These are phyloP conservation scores for Fregata magnificens DNA, from an alignment of 2,113 vertebrate species.

Conservation along the genomic window DNA sequence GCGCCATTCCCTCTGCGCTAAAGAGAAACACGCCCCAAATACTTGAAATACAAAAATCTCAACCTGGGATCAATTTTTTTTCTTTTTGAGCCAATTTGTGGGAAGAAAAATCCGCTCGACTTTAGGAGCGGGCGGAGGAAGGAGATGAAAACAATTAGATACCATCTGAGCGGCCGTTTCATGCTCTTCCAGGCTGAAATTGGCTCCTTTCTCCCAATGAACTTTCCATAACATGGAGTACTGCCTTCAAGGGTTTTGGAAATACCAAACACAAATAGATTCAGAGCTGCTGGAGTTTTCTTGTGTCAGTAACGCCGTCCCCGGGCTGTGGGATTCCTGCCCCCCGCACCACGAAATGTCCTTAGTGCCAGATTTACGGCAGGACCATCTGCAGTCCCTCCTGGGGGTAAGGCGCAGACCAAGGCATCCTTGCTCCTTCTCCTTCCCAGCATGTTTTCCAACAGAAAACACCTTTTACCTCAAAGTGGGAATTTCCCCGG, in stretches of 20 bases:
- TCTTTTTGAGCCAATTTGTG: not conserved
- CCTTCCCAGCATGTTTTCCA: not conserved
- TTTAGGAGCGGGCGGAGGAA: not conserved
- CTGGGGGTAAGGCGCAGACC: not conserved
- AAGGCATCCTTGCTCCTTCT: not conserved
- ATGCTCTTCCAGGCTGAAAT: not conserved
- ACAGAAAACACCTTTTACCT: not conserved
- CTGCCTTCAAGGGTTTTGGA: not conserved
- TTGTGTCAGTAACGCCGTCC: rapidly evolving
- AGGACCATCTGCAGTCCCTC: not conserved
- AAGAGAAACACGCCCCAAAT: not conserved
- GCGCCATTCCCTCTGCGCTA: not conserved
- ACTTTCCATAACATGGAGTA: not conserved
- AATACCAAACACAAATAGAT: not conserved
- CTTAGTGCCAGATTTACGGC: not conserved
- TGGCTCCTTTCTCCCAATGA: not conserved
- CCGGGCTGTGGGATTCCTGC: not conserved
- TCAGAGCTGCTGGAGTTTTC: not conserved
- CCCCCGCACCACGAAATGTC: not conserved
- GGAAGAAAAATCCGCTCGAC: not conserved
- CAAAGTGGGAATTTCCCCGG: not conserved
- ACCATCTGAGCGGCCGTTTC: not conserved
- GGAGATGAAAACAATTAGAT: not conserved
- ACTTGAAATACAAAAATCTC: not conserved
- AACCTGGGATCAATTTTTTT: not conserved